Evolutionary conservation across 2,888 invertebrate species (phyloP).

Genomic region (Amblyjoppa proteus): DNA sequence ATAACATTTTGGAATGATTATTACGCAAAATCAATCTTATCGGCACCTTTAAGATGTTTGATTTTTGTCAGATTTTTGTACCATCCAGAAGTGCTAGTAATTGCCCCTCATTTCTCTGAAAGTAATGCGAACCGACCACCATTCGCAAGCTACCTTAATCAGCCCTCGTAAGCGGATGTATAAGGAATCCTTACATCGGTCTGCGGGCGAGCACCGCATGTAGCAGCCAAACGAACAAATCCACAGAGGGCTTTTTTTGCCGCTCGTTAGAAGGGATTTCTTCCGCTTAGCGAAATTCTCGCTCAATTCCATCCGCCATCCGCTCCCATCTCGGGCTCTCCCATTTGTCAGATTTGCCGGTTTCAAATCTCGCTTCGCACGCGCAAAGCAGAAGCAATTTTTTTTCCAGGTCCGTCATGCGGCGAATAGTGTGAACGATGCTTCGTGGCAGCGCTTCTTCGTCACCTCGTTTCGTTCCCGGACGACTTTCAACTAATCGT

Average conservation of each 20-base stretch:
- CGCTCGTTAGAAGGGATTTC: conserved; percentile 50
- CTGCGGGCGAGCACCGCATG: background rate
- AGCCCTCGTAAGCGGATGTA: background rate
- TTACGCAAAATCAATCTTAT: too few relatives aligned
- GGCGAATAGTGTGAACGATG: background rate
- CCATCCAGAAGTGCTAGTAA: too few relatives aligned
- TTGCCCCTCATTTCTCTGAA: background rate
- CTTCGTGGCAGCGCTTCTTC: background rate
- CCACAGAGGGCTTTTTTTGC: conserved; percentile 8
- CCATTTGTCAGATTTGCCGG: background rate
- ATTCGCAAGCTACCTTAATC: background rate
- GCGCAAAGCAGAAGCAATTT: background rate
- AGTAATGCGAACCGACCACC: background rate
- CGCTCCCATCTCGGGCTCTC: background rate
- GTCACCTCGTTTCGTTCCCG: background rate
- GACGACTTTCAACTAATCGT: conserved; percentile 5
- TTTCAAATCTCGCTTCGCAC: background rate
- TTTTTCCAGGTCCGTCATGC: background rate
- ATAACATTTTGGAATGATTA: too few relatives aligned
- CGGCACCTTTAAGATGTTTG: too few relatives aligned
- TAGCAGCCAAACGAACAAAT: background rate
- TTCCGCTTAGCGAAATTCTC: background rate
- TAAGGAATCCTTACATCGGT: background rate
- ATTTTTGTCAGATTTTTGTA: too few relatives aligned
- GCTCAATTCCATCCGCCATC: conserved; percentile 9